These are phyloP conservation scores for Furcifer pardalis DNA, from an alignment of 2,797 vertebrate species.

Conservation along the genomic window DNA sequence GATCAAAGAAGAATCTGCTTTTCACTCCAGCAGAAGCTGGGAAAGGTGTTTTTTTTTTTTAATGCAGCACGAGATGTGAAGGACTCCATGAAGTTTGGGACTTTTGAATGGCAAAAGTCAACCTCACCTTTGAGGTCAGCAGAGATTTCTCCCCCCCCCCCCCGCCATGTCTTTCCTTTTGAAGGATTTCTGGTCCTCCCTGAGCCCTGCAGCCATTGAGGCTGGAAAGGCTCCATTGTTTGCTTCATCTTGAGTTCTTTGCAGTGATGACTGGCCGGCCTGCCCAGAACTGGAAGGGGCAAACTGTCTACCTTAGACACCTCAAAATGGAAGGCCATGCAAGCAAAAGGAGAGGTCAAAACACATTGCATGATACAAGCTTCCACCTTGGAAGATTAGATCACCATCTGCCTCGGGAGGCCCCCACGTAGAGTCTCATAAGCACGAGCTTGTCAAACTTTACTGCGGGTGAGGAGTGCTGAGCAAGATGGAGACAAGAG, in stretches of 20 bases:
- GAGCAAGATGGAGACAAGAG: not conserved
- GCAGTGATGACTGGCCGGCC: not conserved
- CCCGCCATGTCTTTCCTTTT: not conserved
- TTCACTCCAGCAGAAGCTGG: not conserved
- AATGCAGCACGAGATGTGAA: not conserved
- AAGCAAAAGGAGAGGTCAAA: not conserved
- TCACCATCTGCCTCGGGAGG: too few relatives aligned
- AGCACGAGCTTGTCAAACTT: not conserved
- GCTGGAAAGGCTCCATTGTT: not conserved
- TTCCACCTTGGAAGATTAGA: not conserved
- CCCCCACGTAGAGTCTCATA: too few relatives aligned
- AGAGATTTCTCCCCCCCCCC: not conserved
- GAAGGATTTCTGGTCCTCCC: not conserved
- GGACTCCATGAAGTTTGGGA: not conserved
- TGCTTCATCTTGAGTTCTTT: not conserved
- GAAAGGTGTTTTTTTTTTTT: not conserved
- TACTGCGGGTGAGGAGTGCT: not conserved
- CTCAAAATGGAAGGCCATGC: not conserved
- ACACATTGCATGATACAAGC: not conserved
- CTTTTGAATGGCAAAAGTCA: not conserved
- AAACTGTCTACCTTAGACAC: not conserved
- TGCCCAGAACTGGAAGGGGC: not conserved
- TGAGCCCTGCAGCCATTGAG: not conserved
- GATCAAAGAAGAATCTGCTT: not conserved
- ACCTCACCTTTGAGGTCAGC: not conserved